A percentile compares a stretch with the other conserved stretches of the same genome.
phyloP scores from a whole-genome alignment of 37 sponge, comb jelly and placozoan species.

The Mnemiopsis leidyi region DNA sequence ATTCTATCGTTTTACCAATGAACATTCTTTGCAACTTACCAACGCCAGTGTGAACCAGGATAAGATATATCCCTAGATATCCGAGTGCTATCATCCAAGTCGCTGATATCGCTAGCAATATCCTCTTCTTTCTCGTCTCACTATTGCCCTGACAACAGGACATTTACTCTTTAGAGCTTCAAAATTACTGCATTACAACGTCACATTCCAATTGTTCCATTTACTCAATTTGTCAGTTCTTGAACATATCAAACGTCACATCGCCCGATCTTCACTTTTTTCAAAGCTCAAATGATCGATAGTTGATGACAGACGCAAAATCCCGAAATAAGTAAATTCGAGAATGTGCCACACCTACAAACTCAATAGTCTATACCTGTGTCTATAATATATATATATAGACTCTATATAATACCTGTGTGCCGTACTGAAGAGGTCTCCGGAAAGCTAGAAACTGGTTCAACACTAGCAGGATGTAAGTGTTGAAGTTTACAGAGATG shows the following conservation, averaged over 20 bases:
- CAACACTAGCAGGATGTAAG: neutral
- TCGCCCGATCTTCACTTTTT: too few species aligned
- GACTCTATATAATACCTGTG: neutral
- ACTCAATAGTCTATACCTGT: too few species aligned
- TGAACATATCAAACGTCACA: too few species aligned
- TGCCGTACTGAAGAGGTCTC: neutral
- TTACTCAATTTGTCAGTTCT: too few species aligned
- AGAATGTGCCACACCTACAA: too few species aligned
- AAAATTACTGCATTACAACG: too few species aligned
- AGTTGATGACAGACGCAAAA: too few species aligned
- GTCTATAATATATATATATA: too few species aligned
- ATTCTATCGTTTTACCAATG: neutral
- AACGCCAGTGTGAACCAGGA: neutral
- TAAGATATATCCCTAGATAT: neutral
- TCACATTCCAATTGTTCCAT: too few species aligned
- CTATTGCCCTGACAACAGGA: neutral
- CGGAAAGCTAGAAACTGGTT: neutral
- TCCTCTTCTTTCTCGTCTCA: neutral
- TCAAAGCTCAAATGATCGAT: too few species aligned
- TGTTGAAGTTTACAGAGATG: slow-evolving; percentile 1
- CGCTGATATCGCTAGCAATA: neutral
- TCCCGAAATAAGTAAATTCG: too few species aligned
- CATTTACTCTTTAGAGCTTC: too few species aligned
- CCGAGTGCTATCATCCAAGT: neutral
- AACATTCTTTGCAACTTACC: neutral